Percentiles rank a stretch among this genome's conserved stretches.
Conservation (phyloP, 2,888 invertebrate species). For the Drosophila helvetica region DNA sequence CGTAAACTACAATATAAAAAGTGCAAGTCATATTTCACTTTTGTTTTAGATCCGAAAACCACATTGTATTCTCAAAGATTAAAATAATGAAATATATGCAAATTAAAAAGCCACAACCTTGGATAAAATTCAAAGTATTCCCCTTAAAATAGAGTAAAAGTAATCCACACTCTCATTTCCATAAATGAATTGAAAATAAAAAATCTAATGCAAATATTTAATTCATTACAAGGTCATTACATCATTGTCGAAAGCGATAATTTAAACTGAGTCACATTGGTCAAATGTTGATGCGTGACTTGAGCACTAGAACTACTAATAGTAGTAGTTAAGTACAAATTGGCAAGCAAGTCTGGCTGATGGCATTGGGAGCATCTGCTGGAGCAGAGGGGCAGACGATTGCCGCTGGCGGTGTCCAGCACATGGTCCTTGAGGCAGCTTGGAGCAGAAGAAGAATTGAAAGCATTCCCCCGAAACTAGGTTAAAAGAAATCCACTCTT, state of each 20-base stretch:
- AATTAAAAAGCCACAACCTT: neutral
- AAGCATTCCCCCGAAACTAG: no score
- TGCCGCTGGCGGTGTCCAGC: conserved; percentile 39
- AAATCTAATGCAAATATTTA: neutral
- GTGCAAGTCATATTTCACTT: neutral
- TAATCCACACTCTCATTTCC: neutral
- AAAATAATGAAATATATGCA: neutral
- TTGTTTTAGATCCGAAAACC: neutral
- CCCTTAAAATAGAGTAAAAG: neutral
- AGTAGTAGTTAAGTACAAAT: no score
- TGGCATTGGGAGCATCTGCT: conserved; percentile 76
- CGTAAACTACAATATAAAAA: no score
- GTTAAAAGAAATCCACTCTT: no score
- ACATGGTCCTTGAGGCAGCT: conserved; percentile 56
- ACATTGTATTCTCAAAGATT: neutral
- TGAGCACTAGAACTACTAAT: no score
- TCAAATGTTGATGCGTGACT: no score
- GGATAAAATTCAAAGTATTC: neutral
- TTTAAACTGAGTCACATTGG: no score
- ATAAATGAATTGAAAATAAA: neutral
- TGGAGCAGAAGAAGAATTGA: no score
- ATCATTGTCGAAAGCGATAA: neutral
- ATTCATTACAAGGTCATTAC: neutral
- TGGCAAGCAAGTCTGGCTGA: no score
- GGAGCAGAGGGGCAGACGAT: conserved; percentile 75